phyloP scores from a whole-genome alignment of 35 echinoderm and acorn worm genomes.

The Apostichopus japonicus region DNA sequence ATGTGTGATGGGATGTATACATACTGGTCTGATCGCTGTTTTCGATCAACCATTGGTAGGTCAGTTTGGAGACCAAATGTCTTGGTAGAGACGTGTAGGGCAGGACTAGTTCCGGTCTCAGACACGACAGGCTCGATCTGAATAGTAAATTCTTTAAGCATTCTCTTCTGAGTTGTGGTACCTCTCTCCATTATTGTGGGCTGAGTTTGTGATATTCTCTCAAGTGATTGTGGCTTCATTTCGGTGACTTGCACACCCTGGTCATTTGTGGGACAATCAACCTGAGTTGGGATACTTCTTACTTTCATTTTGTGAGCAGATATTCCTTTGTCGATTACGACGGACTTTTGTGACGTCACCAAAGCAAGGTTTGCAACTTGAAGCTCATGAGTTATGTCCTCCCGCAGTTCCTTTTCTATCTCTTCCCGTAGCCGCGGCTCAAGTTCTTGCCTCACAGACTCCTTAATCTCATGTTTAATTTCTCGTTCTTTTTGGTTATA shows the following conservation, averaged over 20 bases:
- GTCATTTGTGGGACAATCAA: not conserved
- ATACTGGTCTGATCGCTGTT: slow-evolving; percentile 50
- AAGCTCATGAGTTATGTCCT: slow-evolving; percentile 39
- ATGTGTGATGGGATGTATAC: slow-evolving; percentile 18
- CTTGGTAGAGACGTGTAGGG: not conserved
- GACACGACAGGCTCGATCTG: slow-evolving; percentile 21
- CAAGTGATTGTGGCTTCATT: not conserved
- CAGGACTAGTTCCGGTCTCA: slow-evolving; percentile 3
- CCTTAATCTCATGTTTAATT: slow-evolving; percentile 29
- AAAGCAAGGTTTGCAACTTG: slow-evolving; percentile 27
- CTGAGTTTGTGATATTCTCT: slow-evolving; percentile 42
- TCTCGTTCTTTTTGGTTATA: slow-evolving; percentile 34
- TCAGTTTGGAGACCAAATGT: slow-evolving; percentile 47
- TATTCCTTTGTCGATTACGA: slow-evolving; percentile 44
- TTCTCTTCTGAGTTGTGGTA: not conserved
- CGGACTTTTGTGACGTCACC: slow-evolving; percentile 2
- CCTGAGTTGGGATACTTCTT: not conserved
- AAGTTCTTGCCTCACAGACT: slow-evolving; percentile 14
- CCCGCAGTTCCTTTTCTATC: slow-evolving; percentile 60
- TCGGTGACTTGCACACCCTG: slow-evolving; percentile 10
- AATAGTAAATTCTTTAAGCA: slow-evolving; percentile 29
- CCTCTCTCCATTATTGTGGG: slow-evolving; percentile 13
- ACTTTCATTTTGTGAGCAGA: not conserved
- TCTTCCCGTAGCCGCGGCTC: slow-evolving; percentile 26
- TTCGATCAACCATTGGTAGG: not conserved